These are phyloP conservation scores for Gouania willdenowi DNA, from an alignment of 2,797 vertebrate species.

Conservation along the genomic window DNA sequence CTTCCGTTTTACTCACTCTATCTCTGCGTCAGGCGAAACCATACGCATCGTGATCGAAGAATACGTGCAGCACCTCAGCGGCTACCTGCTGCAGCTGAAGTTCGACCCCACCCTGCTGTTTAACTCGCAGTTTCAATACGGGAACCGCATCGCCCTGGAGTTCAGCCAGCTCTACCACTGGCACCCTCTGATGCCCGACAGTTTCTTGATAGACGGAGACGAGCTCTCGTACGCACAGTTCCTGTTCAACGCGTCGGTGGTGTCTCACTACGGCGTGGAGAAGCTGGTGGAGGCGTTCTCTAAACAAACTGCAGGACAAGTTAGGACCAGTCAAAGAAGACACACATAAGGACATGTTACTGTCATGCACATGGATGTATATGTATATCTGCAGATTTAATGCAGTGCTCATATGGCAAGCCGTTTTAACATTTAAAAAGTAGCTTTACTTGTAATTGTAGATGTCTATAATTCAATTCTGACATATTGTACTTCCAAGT, in stretches of 20 bases:
- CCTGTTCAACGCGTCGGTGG: slow-evolving; percentile 88
- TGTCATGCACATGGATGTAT: too few species aligned
- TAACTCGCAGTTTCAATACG: slow-evolving; percentile 84
- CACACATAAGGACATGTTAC: too few species aligned
- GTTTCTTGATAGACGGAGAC: slow-evolving; percentile 77
- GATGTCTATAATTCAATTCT: too few species aligned
- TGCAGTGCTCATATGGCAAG: too few species aligned
- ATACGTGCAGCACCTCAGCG: slow-evolving; percentile 95
- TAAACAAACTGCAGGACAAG: slow-evolving; percentile 86
- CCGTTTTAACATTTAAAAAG: too few species aligned
- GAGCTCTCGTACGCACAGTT: slow-evolving; percentile 85
- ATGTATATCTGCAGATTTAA: too few species aligned
- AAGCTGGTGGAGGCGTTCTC: slow-evolving; percentile 88
- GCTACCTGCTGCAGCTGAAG: slow-evolving; percentile 86
- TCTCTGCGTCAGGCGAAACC: slow-evolving; percentile 83
- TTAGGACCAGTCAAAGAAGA: too few species aligned
- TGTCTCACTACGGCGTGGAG: slow-evolving; percentile 84
- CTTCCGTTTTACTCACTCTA: not conserved
- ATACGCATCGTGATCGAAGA: slow-evolving; percentile 93
- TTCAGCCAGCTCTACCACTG: slow-evolving; percentile 98
- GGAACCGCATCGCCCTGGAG: slow-evolving; percentile 90
- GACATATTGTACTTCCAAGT: too few species aligned
- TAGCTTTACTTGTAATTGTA: too few species aligned
- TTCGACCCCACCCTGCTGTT: slow-evolving; percentile 91
- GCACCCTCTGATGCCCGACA: slow-evolving; percentile 94